These are phyloP conservation scores for Dasypolia templi DNA, from an alignment of 2,888 invertebrate genomes.

Conservation along the genomic window DNA sequence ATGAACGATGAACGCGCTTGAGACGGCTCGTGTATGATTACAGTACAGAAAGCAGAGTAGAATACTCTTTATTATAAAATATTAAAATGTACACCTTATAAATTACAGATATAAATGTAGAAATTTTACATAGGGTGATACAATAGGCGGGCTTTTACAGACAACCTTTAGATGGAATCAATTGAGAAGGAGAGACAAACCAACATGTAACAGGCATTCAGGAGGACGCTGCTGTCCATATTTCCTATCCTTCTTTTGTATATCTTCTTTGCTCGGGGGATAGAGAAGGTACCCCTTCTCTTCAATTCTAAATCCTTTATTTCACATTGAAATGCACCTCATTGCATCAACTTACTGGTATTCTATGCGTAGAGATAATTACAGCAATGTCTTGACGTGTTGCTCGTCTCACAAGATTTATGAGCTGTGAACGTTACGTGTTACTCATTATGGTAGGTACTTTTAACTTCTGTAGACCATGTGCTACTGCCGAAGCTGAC, in stretches of 20 bases:
- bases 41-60: not conserved
- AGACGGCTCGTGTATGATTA: not conserved
- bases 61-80: no score
- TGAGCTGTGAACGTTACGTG: conserved; percentile 40
- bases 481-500: not conserved
- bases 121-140: no score
- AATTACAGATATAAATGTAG: no score
- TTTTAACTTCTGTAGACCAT: not conserved
- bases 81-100: no score
- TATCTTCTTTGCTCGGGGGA: no score
- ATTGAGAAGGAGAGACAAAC: no score
- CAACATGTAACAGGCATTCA: not conserved
- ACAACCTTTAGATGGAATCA: no score
- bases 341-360: not conserved
- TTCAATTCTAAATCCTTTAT: no score
- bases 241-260: no score
- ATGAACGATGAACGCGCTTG: not conserved
- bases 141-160: no score
- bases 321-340: not conserved
- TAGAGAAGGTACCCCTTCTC: not conserved
- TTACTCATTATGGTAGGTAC: not conserved
- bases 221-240: not conserved
- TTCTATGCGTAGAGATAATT: conserved; percentile 8
- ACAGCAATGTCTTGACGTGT: conserved; percentile 22
- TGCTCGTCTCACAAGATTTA: conserved; percentile 26